Evolutionary conservation across 2,888 invertebrate species (phyloP), one percentile per base, ranked within the genome.

Genomic region (Drosophila sordidula): DNA sequence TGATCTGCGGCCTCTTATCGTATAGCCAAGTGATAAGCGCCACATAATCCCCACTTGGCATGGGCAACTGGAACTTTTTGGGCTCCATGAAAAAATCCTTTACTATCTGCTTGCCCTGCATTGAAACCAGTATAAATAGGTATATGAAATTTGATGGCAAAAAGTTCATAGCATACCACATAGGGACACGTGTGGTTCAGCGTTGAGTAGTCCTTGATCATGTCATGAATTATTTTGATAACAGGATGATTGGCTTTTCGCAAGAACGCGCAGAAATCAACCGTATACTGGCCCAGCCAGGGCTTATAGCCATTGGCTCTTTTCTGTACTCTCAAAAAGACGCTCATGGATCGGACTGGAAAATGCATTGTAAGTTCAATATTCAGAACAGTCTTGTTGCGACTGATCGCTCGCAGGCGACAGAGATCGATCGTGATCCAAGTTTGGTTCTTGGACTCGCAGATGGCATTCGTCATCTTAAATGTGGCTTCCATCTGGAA

Each of bases 161-260:
- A 22, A 1, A 22, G 1, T 2, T 22, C 2, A 12, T 14, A 5
- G 45, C 58, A 32, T 26, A 75, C 74, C 41, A n/a, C 22, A 66
- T 52, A 75, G 0, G 65, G 75, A 41, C 75, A 75, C n/a, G 64
- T 54, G 14, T 75, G 75, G 18, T 75, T 75, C 0, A 74, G 0
- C 0, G 8, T 70, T 6, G 65, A 44, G 6, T 26, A 70, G 0
- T 56, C 34, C 22, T 42, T 64, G 2, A 67, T 11, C 1, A 57
- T 11, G 0, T 4, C 11, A 12, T n/a, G 52, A 0, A 50, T 3
- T 2, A 67, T n/a, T 47, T 63, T 56, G 12, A 50, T 2, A 12
- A 38, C 44, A 1, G 63, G 58, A 50, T 69, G 42, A 26, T 50
- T 41, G 9, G 3, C 26, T 11, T 4, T 36, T 1, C 47, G 14